These are phyloP conservation scores for Antrozous pallidus DNA, from an alignment of 2,797 vertebrate genomes.

Conservation along the genomic window DNA sequence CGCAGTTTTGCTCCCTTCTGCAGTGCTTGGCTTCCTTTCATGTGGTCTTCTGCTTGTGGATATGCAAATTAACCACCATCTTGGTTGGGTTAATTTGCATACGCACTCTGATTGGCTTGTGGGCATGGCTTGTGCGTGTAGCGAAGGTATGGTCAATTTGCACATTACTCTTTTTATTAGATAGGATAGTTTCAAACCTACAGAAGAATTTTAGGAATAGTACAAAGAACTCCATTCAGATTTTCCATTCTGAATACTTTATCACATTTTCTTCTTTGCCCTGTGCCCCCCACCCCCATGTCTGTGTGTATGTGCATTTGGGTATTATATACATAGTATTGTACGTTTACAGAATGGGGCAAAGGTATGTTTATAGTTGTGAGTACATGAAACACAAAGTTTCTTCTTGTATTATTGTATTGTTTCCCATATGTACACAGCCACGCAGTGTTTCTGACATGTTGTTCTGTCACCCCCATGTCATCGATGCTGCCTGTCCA, in stretches of 20 bases:
- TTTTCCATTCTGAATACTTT: background rate
- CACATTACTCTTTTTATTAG: no score
- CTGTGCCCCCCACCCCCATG: no score
- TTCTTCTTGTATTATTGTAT: background rate
- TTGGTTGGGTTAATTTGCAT: no score
- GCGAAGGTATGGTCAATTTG: no score
- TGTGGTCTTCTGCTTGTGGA: no score
- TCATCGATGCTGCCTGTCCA: background rate
- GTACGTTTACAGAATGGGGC: background rate
- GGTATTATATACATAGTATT: rapidly evolving
- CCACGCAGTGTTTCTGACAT: background rate
- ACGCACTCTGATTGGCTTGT: no score
- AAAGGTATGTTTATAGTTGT: background rate
- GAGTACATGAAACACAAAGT: background rate
- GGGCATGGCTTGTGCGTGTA: no score
- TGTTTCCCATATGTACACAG: background rate
- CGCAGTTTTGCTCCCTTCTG: no score
- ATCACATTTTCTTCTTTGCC: rapidly evolving
- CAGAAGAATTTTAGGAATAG: background rate
- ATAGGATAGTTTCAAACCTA: background rate
- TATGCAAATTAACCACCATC: no score
- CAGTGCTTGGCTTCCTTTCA: no score
- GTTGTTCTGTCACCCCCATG: no score
- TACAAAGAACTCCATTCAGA: background rate
- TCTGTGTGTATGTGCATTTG: background rate